Evolutionary conservation across 2,113 vertebrate species (phyloP).

Genomic region (Apodemus speciosus): DNA sequence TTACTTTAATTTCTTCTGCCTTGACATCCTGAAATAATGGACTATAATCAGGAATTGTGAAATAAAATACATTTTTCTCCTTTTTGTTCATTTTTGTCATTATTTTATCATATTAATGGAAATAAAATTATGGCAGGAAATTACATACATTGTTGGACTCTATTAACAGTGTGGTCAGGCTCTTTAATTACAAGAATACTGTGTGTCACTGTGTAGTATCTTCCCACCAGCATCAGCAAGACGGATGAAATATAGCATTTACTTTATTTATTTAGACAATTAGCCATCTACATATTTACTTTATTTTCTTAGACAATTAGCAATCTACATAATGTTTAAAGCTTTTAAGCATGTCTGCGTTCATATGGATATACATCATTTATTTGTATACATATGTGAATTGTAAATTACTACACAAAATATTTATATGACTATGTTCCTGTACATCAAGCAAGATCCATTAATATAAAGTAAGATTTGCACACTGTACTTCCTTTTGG

Average conservation of each 20-base stretch:
- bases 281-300: background rate
- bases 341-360: background rate
- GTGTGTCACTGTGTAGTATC: background rate
- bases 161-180: background rate
- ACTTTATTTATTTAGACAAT: background rate
- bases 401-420: background rate
- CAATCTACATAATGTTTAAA: background rate
- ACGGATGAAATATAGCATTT: background rate
- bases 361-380: background rate
- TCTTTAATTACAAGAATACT: background rate
- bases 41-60: background rate
- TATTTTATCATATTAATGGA: background rate
- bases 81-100: background rate
- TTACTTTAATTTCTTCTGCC: background rate
- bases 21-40: background rate
- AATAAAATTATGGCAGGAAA: background rate
- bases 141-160: too few species aligned
- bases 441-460: background rate
- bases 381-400: background rate
- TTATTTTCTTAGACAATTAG: background rate
- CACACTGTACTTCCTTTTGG: background rate
- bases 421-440: background rate
- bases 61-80: background rate
- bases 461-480: background rate
- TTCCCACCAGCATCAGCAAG: background rate